phyloP scores from a whole-genome alignment of 2,888 invertebrate species.

The Physocephala rufipes region DNA sequence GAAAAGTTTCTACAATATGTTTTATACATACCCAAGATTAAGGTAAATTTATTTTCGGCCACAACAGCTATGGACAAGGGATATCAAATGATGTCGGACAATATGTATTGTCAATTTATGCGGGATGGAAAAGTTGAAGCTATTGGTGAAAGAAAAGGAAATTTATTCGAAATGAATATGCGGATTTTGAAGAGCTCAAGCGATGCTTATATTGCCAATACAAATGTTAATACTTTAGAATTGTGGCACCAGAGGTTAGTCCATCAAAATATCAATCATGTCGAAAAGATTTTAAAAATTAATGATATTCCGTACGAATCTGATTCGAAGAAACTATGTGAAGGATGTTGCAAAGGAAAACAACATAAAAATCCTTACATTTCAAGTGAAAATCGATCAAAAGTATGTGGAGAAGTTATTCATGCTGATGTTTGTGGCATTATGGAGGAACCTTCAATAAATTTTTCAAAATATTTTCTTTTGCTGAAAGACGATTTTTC shows the following conservation, averaged over 20 bases:
- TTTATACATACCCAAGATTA: conserved; percentile 26
- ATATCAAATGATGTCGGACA: conserved; percentile 17
- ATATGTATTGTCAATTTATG: conserved; percentile 12
- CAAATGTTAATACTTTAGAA: no score
- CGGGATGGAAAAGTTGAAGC: not conserved
- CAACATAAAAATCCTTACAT: not conserved
- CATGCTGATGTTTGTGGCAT: not conserved
- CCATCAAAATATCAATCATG: no score
- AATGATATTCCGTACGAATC: no score
- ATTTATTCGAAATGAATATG: not conserved
- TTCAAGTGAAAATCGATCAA: not conserved
- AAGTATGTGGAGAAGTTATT: not conserved
- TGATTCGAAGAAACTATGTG: no score
- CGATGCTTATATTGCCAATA: no score
- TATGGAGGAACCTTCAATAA: no score
- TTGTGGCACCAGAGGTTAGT: no score
- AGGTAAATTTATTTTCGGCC: no score
- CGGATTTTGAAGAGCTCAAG: not conserved
- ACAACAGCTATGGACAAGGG: conserved; percentile 28
- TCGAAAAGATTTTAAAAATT: no score
- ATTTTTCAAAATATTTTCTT: not conserved
- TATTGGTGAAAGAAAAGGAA: not conserved
- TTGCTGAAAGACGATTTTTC: not conserved
- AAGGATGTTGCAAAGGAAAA: not conserved
- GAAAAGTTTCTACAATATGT: conserved; percentile 16